A percentile compares a stretch with the other conserved stretches of the same genome.
phyloP scores from a whole-genome alignment of 2,797 vertebrate genomes.

The Falco cherrug region DNA sequence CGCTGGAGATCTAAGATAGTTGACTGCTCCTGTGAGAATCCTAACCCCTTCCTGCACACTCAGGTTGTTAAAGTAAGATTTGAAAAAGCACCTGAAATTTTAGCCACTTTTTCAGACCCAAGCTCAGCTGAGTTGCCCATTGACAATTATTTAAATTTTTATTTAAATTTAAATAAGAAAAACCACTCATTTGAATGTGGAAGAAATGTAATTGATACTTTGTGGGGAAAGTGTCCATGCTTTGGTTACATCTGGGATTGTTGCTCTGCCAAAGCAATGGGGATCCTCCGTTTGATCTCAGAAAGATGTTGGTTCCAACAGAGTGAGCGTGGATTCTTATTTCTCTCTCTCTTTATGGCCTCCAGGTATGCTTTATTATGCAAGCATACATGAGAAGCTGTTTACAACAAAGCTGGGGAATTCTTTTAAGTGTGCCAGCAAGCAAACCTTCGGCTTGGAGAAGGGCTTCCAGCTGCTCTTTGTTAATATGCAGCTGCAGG shows the following conservation, averaged over 20 bases:
- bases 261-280: background rate
- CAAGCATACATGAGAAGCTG: constrained; percentile 66
- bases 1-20: background rate
- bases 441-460: constrained; percentile 72
- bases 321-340: background rate
- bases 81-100: background rate
- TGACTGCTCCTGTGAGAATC: background rate
- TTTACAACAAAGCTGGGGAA: constrained; percentile 75
- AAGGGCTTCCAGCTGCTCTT: constrained; percentile 77
- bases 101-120: background rate
- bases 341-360: background rate
- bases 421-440: constrained; percentile 85
- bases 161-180: too few species aligned
- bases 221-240: background rate
- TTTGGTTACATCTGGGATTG: background rate
- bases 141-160: background rate
- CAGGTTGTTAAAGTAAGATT: background rate
- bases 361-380: constrained; percentile 77
- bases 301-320: background rate
- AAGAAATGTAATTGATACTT: background rate
- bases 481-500: constrained; percentile 83
- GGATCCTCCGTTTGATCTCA: background rate
- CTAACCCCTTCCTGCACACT: background rate
- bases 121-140: background rate
- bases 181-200: background rate